Evolutionary conservation across 30 jellyfish, hydroid and myxozoan genomes (phyloP).

Genomic region (Sanderia malayensis): DNA sequence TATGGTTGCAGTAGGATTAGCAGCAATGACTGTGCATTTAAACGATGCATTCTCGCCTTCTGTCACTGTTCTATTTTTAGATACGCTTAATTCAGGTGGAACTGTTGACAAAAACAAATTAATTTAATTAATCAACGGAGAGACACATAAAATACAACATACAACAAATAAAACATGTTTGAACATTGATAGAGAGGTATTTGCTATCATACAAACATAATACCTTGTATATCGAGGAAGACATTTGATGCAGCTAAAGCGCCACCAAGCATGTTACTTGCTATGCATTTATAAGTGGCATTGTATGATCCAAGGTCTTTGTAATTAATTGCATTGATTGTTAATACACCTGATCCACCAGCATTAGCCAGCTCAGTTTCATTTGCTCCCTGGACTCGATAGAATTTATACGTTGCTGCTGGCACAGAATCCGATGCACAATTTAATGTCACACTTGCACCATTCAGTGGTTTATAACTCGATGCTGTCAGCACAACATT

Average conservation of each 20-base stretch:
- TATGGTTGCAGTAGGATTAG: background rate
- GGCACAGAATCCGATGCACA: constrained; percentile 38
- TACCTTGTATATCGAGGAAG: constrained; percentile 32
- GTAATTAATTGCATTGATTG: constrained; percentile 10
- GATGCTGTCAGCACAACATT: constrained; percentile 7
- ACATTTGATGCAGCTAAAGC: constrained; percentile 1
- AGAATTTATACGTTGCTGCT: constrained; percentile 19
- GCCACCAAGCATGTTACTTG: constrained; percentile 10
- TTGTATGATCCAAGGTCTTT: background rate
- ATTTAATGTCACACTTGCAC: constrained; percentile 18
- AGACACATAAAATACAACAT: no score
- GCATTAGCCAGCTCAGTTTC: background rate
- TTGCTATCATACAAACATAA: no score
- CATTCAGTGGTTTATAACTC: constrained; percentile 19
- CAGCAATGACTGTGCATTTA: background rate
- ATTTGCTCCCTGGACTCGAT: background rate
- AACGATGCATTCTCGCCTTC: constrained; percentile 3
- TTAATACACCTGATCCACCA: background rate
- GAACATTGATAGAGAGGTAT: no score
- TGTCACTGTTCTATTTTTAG: background rate
- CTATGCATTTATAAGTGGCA: constrained; percentile 15
- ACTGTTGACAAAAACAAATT: background rate
- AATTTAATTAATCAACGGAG: no score
- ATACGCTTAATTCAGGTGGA: background rate
- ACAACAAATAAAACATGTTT: no score